Evolutionary conservation across 2,113 vertebrate species (phyloP).

Genomic region (Arvicanthis niloticus): DNA sequence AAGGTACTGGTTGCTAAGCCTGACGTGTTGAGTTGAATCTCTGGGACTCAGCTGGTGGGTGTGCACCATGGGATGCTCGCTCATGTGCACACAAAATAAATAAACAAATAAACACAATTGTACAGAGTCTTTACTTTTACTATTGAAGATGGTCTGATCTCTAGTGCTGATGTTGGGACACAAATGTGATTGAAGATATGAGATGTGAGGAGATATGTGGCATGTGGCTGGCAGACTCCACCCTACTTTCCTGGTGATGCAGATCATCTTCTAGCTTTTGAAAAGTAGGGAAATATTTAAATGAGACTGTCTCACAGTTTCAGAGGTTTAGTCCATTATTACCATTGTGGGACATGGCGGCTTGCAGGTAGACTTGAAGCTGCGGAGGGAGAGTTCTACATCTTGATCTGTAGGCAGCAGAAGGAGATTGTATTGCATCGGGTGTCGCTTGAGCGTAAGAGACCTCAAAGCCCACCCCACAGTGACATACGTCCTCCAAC

Average conservation of each 20-base stretch:
- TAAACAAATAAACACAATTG: not conserved
- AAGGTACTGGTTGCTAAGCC: not conserved
- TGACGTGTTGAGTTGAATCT: not conserved
- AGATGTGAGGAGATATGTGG: not conserved
- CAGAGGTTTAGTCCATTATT: not conserved
- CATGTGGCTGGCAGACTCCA: not conserved
- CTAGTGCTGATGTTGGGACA: not conserved
- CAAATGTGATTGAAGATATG: not conserved
- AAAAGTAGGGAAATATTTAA: not conserved
- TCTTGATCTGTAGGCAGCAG: not conserved
- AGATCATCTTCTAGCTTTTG: constrained; percentile 16
- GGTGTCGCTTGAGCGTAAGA: not conserved
- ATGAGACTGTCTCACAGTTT: not conserved
- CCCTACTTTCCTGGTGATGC: not conserved
- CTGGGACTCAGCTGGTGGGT: no score
- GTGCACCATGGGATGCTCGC: not conserved
- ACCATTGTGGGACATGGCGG: not conserved
- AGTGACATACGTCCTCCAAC: not conserved
- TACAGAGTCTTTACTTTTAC: not conserved
- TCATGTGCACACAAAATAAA: not conserved
- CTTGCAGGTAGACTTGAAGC: not conserved
- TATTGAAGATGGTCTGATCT: not conserved
- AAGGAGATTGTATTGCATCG: not conserved
- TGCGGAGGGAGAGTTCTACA: not conserved
- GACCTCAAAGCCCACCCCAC: not conserved